These are phyloP conservation scores for Sterrhoptilus dennistouni DNA, from an alignment of 2,113 vertebrate species.

Conservation along the genomic window DNA sequence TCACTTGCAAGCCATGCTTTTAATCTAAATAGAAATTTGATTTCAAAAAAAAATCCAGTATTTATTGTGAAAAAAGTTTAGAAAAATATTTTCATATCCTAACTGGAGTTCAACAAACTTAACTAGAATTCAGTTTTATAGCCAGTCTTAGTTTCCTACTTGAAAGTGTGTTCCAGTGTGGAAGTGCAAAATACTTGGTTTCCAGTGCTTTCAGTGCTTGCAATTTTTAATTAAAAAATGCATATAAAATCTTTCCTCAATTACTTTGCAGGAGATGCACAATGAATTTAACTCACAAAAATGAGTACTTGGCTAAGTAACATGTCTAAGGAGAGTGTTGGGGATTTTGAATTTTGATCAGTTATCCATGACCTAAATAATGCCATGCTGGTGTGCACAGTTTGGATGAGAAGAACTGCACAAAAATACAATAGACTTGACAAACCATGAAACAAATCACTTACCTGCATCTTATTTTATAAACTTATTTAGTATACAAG, in stretches of 20 bases:
- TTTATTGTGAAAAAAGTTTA: neutral
- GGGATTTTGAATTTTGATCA: neutral
- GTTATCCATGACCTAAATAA: neutral
- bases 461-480: neutral
- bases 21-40: neutral
- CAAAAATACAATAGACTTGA: neutral
- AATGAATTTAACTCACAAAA: neutral
- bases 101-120: neutral
- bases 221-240: neutral
- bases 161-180: neutral
- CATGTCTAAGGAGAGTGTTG: neutral
- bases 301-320: neutral
- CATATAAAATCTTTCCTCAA: neutral
- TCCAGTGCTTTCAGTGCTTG: neutral
- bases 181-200: neutral
- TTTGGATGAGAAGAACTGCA: neutral
- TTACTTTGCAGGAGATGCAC: neutral
- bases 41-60: neutral
- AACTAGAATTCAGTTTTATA: neutral
- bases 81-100: neutral
- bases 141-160: neutral
- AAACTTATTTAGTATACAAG: neutral
- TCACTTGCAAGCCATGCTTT: neutral
- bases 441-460: neutral
- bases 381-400: neutral